A percentile compares a stretch with the other conserved stretches of the same genome.
These are phyloP conservation scores for Seira musarum DNA, from an alignment of 2,888 invertebrate genomes.

Conservation along the genomic window DNA sequence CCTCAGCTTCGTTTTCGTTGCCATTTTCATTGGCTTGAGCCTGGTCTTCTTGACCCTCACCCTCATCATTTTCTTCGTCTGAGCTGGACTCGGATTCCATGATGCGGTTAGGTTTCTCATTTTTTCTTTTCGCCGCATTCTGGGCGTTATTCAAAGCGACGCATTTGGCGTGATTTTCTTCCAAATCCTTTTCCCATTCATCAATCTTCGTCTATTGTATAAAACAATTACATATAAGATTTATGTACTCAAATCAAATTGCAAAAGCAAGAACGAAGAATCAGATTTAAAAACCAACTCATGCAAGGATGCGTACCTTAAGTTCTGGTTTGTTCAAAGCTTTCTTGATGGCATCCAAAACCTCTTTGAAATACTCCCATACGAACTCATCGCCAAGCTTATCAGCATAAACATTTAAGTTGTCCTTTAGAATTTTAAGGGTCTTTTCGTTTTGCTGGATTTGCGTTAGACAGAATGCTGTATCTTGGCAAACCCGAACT, in stretches of 20 bases:
- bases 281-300: not conserved
- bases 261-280: slow-evolving; percentile 18
- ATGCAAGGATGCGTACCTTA: slow-evolving; percentile 44
- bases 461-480: slow-evolving; percentile 64
- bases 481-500: slow-evolving; percentile 62
- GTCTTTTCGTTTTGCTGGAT: slow-evolving; percentile 64
- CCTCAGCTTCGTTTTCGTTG: slow-evolving; percentile 22
- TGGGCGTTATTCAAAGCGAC: slow-evolving; percentile 37
- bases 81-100: slow-evolving; percentile 10
- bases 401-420: slow-evolving; percentile 56
- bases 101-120: slow-evolving; percentile 8
- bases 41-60: slow-evolving; percentile 9
- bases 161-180: slow-evolving; percentile 56
- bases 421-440: slow-evolving; percentile 64
- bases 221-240: not conserved
- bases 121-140: slow-evolving; percentile 37
- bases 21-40: not conserved
- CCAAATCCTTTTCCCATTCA: slow-evolving; percentile 61
- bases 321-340: slow-evolving; percentile 60
- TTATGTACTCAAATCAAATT: not conserved
- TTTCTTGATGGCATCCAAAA: slow-evolving; percentile 54
- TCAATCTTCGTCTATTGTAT: slow-evolving; percentile 56
- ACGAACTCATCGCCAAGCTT: slow-evolving; percentile 64
- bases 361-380: slow-evolving; percentile 54
- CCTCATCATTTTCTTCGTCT: slow-evolving; percentile 36